Evolutionary conservation across 2,797 vertebrate species (phyloP), one percentile per base, ranked within the genome.

Genomic region (Leptoclinus maculatus): DNA sequence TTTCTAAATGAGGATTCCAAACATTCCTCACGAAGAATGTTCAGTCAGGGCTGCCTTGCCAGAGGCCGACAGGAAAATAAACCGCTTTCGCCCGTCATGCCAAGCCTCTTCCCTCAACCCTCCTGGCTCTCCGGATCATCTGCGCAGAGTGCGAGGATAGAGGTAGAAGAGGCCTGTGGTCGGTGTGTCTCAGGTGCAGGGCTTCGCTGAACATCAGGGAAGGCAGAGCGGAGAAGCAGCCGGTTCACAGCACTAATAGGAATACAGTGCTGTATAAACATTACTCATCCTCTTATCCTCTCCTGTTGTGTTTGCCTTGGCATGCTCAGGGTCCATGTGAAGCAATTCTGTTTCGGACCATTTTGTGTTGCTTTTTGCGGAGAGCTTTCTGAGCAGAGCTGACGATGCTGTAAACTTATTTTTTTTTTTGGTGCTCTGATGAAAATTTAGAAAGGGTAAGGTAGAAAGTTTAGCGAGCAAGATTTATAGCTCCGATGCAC

Each of bases 1-100:
- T 84, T 86, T 88, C 85, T 53, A 80, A 87, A 89, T 89, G 83
- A 54, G 88, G 73, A 94, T 95, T 95, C 92, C 89, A 87, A 85
- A 88, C 92, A 95, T 95, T 95, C 92, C 88, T 85, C 68, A 77
- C 78, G 62, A 89, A 91, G 91, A 94, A 92, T 94, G 90, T 93
- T 89, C 87, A 83, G 72, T 87, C 66, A 67, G 71, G 57, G 66
- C 78, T 7, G 70, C 79, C 12, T 63, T 80, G 75, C 54, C 83
- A 13, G 73, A 84, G 82, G 80, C 76, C n/a, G 77, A 84, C 76
- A 76, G 84, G 76, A 83, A 91, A 92, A 91, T 80, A 91, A 92
- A 91, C 76, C 62, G 73, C 59, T 75, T 29, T 69, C 17, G 66
- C 85, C 83, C 71, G 38, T 76, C 32, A 21, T 71, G 60, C 72